Base-by-base conservation (phyloP, 2,888 invertebrate genomes). In the Aspidapion aeneum region DNA sequence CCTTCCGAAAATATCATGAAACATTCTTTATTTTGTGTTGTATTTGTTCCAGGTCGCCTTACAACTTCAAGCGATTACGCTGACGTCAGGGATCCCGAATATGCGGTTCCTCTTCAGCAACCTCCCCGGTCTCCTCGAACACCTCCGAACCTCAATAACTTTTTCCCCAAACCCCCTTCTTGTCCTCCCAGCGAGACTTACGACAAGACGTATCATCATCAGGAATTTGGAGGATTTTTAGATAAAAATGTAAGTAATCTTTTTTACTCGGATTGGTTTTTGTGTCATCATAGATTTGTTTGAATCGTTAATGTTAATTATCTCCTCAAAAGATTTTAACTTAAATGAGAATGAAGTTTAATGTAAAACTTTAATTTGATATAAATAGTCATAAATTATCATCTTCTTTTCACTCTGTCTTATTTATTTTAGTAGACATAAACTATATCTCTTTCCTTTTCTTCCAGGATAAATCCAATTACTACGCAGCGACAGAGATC, bases 401-500 rank as follows among this genome's bases (percentile, higher is more conserved):
- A n/a, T n/a, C n/a, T n/a, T n/a, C n/a, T n/a, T n/a, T n/a, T n/a
- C n/a, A n/a, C n/a, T n/a, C n/a, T n/a, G n/a, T n/a, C n/a, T n/a
- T n/a, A n/a, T n/a, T n/a, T n/a, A n/a, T n/a, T n/a, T n/a, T n/a
- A n/a, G n/a, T n/a, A n/a, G n/a, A n/a, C n/a, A n/a, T n/a, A n/a
- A n/a, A n/a, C n/a, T n/a, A n/a, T n/a, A n/a, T n/a, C n/a, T n/a
- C n/a, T n/a, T n/a, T n/a, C n/a, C n/a, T n/a, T 35, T 7, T 35
- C 12, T 87, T 87, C 52, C 84, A 86, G 67, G 88, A 88, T 79
- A 85, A 87, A 79, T 35, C 35, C 35, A 35, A 35, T 35, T 89
- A 89, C 81, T 89, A 89, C 80, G 88, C 89, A 69, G 87, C 88
- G 71, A 86, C 88, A 67, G 87, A 89, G 79, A 87, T 89, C 73